These are phyloP conservation scores for Myopa testacea DNA, from an alignment of 2,888 invertebrate species.

Conservation along the genomic window DNA sequence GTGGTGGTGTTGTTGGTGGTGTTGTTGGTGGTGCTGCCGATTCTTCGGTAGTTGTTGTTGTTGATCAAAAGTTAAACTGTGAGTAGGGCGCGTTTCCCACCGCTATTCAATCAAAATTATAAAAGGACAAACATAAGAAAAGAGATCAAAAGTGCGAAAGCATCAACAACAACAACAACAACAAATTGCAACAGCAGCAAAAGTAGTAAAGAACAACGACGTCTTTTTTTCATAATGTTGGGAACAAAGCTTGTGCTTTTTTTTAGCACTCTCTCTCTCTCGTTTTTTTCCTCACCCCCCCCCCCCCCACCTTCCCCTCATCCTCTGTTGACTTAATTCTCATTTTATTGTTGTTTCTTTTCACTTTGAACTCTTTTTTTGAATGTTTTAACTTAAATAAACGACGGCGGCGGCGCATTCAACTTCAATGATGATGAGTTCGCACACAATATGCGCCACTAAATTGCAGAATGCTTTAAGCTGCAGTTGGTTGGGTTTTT, in stretches of 20 bases:
- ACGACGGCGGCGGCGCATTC: slow-evolving; percentile 41
- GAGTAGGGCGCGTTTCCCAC: slow-evolving; percentile 48
- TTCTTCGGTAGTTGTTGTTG: slow-evolving; percentile 10
- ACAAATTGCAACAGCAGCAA: slow-evolving; percentile 2
- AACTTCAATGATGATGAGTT: slow-evolving; percentile 49
- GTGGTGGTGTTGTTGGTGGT: not conserved
- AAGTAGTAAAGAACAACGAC: slow-evolving; percentile 28
- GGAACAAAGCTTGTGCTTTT: slow-evolving; percentile 29
- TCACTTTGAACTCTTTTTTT: not conserved
- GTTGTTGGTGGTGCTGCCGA: not conserved
- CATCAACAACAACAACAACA: slow-evolving; percentile 32
- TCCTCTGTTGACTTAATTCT: not conserved
- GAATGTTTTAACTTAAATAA: not conserved
- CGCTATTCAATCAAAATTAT: slow-evolving; percentile 46
- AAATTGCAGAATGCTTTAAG: slow-evolving; percentile 48
- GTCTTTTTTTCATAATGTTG: slow-evolving; percentile 33
- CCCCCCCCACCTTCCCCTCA: too few species aligned
- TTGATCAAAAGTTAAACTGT: slow-evolving; percentile 16
- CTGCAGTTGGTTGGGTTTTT: slow-evolving; percentile 40
- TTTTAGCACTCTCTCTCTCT: not conserved
- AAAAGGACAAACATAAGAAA: slow-evolving; percentile 23
- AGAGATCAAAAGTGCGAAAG: slow-evolving; percentile 23
- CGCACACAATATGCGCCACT: slow-evolving; percentile 54
- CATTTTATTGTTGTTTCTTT: slow-evolving; percentile 11
- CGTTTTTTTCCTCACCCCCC: not conserved